phyloP scores from a whole-genome alignment of 2,113 vertebrate genomes.

The Camelus bactrianus region DNA sequence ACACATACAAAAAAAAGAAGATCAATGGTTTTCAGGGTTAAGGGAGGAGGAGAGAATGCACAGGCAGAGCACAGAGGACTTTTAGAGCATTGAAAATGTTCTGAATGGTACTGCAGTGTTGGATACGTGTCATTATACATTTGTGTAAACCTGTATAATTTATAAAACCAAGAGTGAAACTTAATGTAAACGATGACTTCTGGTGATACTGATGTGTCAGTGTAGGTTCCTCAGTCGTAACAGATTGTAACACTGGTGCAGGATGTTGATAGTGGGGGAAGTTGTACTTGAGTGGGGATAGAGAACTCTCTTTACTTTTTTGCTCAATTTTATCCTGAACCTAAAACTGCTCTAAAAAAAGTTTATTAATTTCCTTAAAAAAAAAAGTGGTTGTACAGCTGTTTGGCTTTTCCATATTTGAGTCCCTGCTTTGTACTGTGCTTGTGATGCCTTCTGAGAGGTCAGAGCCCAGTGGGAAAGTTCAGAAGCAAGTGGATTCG shows the following conservation, averaged over 20 bases:
- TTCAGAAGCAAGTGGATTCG: not conserved
- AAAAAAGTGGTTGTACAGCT: not conserved
- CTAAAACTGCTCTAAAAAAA: conserved; percentile 17
- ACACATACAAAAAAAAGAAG: not conserved
- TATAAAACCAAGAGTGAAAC: not conserved
- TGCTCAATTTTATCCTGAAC: not conserved
- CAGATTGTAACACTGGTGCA: not conserved
- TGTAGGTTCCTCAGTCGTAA: not conserved
- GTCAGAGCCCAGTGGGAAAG: not conserved
- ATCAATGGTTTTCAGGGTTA: not conserved
- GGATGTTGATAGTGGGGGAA: not conserved
- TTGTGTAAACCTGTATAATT: not conserved
- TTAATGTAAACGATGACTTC: not conserved
- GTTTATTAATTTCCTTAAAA: not conserved
- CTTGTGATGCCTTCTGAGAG: not conserved
- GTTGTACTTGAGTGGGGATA: not conserved
- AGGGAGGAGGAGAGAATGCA: not conserved
- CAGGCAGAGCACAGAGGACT: not conserved
- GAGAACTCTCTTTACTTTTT: not conserved
- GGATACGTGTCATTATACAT: not conserved
- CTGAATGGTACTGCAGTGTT: not conserved
- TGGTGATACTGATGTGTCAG: not conserved
- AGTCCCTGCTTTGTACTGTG: not conserved
- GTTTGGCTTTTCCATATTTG: not conserved
- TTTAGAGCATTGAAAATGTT: not conserved